Evolutionary conservation across 2,888 invertebrate species (phyloP), one percentile per base, ranked within the genome.

Genomic region (Crioceris asparagi): DNA sequence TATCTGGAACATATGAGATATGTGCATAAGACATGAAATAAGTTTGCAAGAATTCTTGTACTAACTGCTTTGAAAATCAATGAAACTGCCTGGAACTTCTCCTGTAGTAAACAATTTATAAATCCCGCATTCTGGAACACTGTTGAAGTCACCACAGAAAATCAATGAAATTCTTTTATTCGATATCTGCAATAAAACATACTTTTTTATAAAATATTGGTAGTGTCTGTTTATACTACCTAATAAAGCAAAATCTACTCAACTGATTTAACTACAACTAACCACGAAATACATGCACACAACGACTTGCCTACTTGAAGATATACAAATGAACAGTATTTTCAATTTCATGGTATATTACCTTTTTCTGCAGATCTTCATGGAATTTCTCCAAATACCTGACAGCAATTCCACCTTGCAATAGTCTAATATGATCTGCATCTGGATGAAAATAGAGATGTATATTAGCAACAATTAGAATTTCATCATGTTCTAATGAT

Each of bases 121-220:
- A 51, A 92, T 79, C 1, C 87, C 91, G 61, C 81, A 83, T 32
- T 79, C 76, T 1, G 94, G 92, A 1, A 75, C 75, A 61, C 88
- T 91, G 59, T 96, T 96, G 54, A 94, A 93, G 61, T 96, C 96
- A 1, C 96, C 96, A 64, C 88, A 87, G 50, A 92, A 74, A 40
- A 96, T 62, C 2, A 91, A 54, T 2, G 82, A 78, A 19, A 86
- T 66, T 31, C 68, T 63, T 18, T 64, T 57, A 1, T 60, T 54
- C 4, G 35, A 15, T 39, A 66, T 49, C 68, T 71, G 46, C 38
- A 59, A 36, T 34, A 21, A 37, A 17, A 10, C 29, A 17, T 27
- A 19, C 26, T 17, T 35, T 38, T 29, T 10, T 36, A 5, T 29
- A 6, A 29, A 5, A 29, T n/a, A 29, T 29, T 29, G 16, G 14